Conservation (phyloP, 2,888 invertebrate genomes). For the Cecidostiba fungosa region DNA sequence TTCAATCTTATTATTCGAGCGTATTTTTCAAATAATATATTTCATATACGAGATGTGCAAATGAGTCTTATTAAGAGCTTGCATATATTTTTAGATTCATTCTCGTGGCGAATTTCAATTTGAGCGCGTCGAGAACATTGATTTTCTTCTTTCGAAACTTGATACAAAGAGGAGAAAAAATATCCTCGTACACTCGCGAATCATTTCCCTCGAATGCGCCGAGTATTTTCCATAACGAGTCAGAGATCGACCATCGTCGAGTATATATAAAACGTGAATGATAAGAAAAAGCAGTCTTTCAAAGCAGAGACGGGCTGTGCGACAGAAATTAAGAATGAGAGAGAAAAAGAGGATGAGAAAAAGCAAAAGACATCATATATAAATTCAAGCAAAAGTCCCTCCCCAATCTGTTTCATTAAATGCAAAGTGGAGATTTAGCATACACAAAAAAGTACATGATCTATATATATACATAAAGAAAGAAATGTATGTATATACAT, state of each 20-base stretch:
- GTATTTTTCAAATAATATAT: slow-evolving; percentile 2
- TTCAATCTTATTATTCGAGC: slow-evolving; percentile 6
- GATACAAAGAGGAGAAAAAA: not conserved
- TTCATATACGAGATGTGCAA: not conserved
- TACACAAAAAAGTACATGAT: slow-evolving; percentile 22
- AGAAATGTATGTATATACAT: slow-evolving; percentile 9
- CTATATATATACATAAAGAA: not conserved
- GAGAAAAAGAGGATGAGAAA: slow-evolving; percentile 47
- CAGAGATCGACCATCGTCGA: slow-evolving; percentile 56
- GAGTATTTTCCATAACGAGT: slow-evolving; percentile 42
- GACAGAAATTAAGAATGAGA: slow-evolving; percentile 57
- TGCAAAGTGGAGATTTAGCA: slow-evolving; percentile 62
- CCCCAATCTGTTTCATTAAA: slow-evolving; percentile 62
- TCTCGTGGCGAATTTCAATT: not conserved
- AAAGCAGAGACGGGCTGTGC: slow-evolving; percentile 47
- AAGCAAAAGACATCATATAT: slow-evolving; percentile 49
- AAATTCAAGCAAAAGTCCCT: slow-evolving; percentile 47
- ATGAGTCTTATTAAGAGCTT: not conserved
- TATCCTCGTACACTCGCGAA: not conserved
- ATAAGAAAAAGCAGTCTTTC: slow-evolving; percentile 57
- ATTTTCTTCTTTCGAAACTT: not conserved
- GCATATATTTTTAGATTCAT: not conserved
- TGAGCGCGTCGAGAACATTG: not conserved
- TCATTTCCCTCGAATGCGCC: not conserved
- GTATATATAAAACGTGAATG: slow-evolving; percentile 44